A percentile compares a stretch with the other conserved stretches of the same genome.
These are phyloP conservation scores for Sardinella longiceps DNA, from an alignment of 2,797 vertebrate species.

Conservation along the genomic window DNA sequence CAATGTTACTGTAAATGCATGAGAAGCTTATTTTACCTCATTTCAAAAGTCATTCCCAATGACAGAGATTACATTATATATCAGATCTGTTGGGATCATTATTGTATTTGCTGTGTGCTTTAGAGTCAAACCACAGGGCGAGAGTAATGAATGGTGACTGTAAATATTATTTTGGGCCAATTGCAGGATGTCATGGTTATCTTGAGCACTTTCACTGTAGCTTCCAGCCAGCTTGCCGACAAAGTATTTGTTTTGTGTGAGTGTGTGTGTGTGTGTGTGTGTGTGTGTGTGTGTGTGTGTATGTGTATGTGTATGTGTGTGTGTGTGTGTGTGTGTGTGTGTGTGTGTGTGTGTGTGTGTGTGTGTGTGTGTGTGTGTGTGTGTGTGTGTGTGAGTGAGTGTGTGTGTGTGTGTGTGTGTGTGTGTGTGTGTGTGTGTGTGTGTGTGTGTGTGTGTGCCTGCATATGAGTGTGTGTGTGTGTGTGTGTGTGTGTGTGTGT, in stretches of 20 bases:
- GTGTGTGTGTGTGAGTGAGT: not conserved
- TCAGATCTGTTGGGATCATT: not conserved
- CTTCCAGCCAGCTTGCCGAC: not conserved
- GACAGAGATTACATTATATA: not conserved
- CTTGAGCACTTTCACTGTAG: not conserved
- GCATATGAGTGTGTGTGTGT: not conserved
- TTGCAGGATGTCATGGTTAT: not conserved
- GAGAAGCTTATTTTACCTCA: not conserved
- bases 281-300: not conserved
- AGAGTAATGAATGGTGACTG: not conserved
- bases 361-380: not conserved
- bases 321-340: constrained; percentile 4
- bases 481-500: not conserved
- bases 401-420: not conserved
- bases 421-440: not conserved
- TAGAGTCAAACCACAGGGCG: not conserved
- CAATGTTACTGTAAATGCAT: not conserved
- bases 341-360: not conserved
- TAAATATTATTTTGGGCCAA: not conserved
- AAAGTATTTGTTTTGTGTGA: not conserved
- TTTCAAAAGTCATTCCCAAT: not conserved
- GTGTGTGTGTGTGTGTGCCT: too few species aligned
- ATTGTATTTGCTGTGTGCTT: not conserved
- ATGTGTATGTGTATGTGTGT: not conserved
- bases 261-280: constrained; percentile 3